Conservation (phyloP, 2,888 invertebrate species). For the Odontocolon sp. region DNA sequence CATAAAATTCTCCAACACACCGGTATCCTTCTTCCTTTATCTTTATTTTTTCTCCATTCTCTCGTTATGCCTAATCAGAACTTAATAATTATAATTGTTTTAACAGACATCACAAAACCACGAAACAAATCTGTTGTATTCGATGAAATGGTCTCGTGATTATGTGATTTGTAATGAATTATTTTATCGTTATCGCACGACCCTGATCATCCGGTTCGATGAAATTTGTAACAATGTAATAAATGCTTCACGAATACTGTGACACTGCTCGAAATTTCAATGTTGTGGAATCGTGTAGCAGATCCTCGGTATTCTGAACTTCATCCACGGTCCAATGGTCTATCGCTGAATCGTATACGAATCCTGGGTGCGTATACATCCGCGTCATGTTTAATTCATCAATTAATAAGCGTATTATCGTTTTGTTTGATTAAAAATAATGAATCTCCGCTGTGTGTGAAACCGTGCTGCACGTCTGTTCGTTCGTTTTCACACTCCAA, state of each 20-base stretch:
- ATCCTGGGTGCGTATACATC: not conserved
- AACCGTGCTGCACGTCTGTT: not conserved
- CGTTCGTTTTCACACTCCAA: not conserved
- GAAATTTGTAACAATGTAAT: constrained; percentile 18
- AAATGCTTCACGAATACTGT: too few species aligned
- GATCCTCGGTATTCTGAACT: too few species aligned
- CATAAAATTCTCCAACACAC: too few species aligned
- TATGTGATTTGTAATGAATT: not conserved
- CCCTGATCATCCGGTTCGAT: not conserved
- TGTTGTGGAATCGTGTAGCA: too few species aligned
- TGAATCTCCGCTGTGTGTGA: constrained; percentile 63
- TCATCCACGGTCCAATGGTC: too few species aligned
- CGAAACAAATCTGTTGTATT: too few species aligned
- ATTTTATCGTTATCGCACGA: not conserved
- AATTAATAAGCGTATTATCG: constrained; percentile 74
- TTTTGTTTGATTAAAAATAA: constrained; percentile 75
- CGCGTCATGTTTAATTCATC: constrained; percentile 71
- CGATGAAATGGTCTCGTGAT: too few species aligned
- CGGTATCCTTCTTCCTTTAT: too few species aligned
- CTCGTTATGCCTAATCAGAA: not conserved
- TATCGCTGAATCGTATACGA: not conserved
- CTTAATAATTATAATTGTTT: not conserved
- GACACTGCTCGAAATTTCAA: too few species aligned
- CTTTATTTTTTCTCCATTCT: too few species aligned
- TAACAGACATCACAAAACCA: too few species aligned